Evolutionary conservation across 2,888 invertebrate genomes (phyloP).

Genomic region (Nephrotoma appendiculata): DNA sequence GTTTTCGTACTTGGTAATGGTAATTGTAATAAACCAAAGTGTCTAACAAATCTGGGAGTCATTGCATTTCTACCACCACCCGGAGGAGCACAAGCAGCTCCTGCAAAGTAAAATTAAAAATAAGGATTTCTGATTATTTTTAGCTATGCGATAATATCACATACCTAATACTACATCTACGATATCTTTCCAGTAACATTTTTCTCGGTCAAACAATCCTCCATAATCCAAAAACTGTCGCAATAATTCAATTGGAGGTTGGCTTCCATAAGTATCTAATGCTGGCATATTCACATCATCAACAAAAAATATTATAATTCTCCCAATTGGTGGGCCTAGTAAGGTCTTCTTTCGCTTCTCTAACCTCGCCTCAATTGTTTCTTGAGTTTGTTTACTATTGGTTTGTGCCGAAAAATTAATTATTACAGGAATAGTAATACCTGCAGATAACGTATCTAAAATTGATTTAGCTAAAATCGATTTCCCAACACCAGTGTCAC

Average conservation of each 20-base stretch:
- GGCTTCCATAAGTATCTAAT: slow-evolving; percentile 75
- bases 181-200: slow-evolving; percentile 80
- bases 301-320: slow-evolving; percentile 70
- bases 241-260: slow-evolving; percentile 80
- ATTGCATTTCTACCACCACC: slow-evolving; percentile 81
- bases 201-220: slow-evolving; percentile 80
- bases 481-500: slow-evolving; percentile 84
- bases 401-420: slow-evolving; percentile 89
- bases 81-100: slow-evolving; percentile 78
- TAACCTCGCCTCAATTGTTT: slow-evolving; percentile 50
- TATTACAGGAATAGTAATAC: slow-evolving; percentile 55
- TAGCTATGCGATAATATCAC: slow-evolving; percentile 24
- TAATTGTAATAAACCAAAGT: slow-evolving; percentile 75
- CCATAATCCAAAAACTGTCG: slow-evolving; percentile 32
- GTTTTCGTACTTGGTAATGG: slow-evolving; percentile 52
- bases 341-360: slow-evolving; percentile 69
- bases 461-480: slow-evolving; percentile 69
- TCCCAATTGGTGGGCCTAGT: slow-evolving; percentile 69
- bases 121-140: background rate
- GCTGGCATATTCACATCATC: slow-evolving; percentile 90
- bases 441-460: slow-evolving; percentile 46
- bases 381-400: slow-evolving; percentile 64
- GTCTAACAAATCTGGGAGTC: slow-evolving; percentile 68
- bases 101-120: background rate
- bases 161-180: slow-evolving; percentile 59